These are phyloP conservation scores for Lerema accius DNA, from an alignment of 1,140 invertebrate genomes.

Conservation along the genomic window DNA sequence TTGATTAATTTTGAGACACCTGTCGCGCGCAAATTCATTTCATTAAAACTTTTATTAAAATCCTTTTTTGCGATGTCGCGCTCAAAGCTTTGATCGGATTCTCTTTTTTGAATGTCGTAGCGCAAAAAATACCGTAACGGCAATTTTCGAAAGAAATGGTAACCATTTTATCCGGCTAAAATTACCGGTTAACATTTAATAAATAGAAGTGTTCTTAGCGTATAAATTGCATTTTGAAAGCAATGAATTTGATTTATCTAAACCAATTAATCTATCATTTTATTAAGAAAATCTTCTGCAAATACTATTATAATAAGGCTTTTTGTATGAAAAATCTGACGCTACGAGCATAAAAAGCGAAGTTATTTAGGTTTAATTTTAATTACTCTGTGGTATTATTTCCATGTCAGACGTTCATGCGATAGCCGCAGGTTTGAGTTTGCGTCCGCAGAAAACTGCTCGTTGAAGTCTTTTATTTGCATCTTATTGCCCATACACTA, in stretches of 20 bases:
- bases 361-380: background rate
- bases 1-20: slow-evolving; percentile 14
- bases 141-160: slow-evolving; percentile 27
- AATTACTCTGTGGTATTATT: slow-evolving; percentile 20
- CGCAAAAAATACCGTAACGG: slow-evolving; percentile 27
- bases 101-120: slow-evolving; percentile 26
- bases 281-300: no score
- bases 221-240: slow-evolving; percentile 5
- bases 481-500: no score
- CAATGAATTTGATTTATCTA: background rate
- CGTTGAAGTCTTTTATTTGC: slow-evolving; percentile 67
- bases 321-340: no score
- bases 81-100: slow-evolving; percentile 19
- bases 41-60: slow-evolving; percentile 28
- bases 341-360: no score
- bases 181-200: slow-evolving; percentile 5
- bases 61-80: slow-evolving; percentile 23
- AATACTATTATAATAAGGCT: no score
- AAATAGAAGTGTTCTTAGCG: background rate
- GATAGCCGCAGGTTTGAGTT: background rate
- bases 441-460: slow-evolving; percentile 20
- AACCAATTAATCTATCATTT: background rate
- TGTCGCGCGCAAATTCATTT: slow-evolving; percentile 29
- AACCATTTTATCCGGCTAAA: slow-evolving; percentile 17
- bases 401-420: slow-evolving; percentile 25